Conservation (phyloP, 2,113 vertebrate species). For the Hymenochirus boettgeri region DNA sequence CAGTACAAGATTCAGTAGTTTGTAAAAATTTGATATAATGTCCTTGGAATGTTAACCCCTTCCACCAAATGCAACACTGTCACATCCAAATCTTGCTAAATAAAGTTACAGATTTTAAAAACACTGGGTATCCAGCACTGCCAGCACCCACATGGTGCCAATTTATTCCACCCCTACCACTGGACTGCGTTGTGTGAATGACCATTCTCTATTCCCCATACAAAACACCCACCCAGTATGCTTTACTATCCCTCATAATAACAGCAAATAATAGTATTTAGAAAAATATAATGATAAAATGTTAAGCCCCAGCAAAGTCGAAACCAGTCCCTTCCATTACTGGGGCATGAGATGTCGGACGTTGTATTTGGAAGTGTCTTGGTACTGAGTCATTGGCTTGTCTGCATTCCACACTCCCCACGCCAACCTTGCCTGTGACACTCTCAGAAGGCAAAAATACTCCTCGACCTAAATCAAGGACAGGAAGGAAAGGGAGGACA, state of each 20-base stretch:
- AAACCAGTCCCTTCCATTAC: constrained; percentile 63
- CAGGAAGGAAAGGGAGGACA: background rate
- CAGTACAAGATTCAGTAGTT: too few species aligned
- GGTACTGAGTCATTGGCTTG: constrained; percentile 97
- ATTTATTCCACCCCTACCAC: too few species aligned
- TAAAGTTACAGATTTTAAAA: too few species aligned
- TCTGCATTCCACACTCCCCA: constrained; percentile 96
- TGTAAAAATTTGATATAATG: too few species aligned
- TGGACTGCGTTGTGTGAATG: too few species aligned
- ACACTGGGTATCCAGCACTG: too few species aligned
- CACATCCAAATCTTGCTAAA: too few species aligned
- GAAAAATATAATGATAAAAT: constrained; percentile 82
- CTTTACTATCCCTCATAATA: constrained; percentile 58
- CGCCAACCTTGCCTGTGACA: constrained; percentile 93
- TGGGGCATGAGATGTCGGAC: constrained; percentile 98
- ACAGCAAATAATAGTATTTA: constrained; percentile 80
- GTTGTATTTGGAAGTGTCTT: constrained; percentile 97
- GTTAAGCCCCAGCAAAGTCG: constrained; percentile 53
- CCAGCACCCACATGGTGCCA: too few species aligned
- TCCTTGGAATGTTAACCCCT: too few species aligned
- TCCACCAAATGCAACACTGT: too few species aligned
- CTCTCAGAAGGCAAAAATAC: constrained; percentile 99
- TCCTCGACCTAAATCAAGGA: constrained; percentile 78
- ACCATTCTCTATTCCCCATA: too few species aligned
- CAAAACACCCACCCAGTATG: too few species aligned